Base-by-base conservation (phyloP, 2,797 vertebrate genomes). In the Ataeniobius toweri region DNA sequence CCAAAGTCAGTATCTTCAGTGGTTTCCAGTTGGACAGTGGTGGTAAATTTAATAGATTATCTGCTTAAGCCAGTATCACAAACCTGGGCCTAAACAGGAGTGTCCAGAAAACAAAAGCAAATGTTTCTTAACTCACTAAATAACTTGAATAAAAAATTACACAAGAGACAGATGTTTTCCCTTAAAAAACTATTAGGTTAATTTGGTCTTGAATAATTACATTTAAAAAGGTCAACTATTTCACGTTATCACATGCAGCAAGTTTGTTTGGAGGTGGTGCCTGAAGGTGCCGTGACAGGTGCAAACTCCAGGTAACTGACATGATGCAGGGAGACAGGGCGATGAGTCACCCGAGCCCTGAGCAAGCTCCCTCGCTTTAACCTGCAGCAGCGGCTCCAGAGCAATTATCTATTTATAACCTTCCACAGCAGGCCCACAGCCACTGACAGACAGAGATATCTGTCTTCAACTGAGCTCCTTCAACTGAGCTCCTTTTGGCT, bases 331-430 rank as follows among this genome's bases (percentile, higher is more conserved):
- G 76, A 91, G 92, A 93, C 91, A 87, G 83, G 81, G 51, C 79
- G 44, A 83, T 93, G 92, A 93, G 84, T 94, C 94, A 94, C 87
- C 77, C 41, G 31, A 12, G 80, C 85, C 73, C 78, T 79, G 76
- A 41, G 89, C 48, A 61, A 80, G 80, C 80, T 88, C 80, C 83
- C 74, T 82, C 82, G 76, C 86, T 84, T 86, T 89, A 91, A 93
- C 91, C 91, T 87, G 88, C 88, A 87, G 88, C 28, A 24, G 75
- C 74, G 20, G 75, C 86, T 89, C 85, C 83, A 81, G 83, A 92
- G 91, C 79, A 13, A 92, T 89, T 84, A 82, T 85, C 89, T 94
- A 94, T 94, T 94, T 92, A 94, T 94, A 93, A 92, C 85, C 73
- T 36, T 77, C 83, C 80, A 76, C 87, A 81, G 74, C 78, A 83